Conservation (phyloP, 1,140 invertebrate species). For the Drosophila equinoxialis region DNA sequence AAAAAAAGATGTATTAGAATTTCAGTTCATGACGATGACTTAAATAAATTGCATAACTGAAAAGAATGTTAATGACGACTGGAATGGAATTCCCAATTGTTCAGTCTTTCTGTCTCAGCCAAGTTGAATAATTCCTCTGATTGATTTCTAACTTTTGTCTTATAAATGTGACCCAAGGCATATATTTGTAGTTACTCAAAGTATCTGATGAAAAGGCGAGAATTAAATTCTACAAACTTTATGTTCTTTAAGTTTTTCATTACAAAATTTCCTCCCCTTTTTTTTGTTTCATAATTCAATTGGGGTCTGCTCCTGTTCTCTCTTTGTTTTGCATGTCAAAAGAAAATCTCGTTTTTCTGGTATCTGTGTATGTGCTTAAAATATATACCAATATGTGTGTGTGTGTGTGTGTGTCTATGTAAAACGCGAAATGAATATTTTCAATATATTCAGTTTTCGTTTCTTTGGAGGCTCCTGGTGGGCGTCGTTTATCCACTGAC, state of each 20-base stretch:
- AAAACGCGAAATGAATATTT: slow-evolving; percentile 49
- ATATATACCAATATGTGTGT: slow-evolving; percentile 36
- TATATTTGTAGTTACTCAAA: too few species aligned
- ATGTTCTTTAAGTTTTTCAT: slow-evolving; percentile 27
- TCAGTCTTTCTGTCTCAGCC: too few species aligned
- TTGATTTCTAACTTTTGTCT: too few species aligned
- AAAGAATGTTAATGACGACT: too few species aligned
- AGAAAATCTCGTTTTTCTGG: slow-evolving; percentile 61
- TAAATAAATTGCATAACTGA: too few species aligned
- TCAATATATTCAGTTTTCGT: slow-evolving; percentile 14
- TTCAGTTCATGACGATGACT: not conserved
- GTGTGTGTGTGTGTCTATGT: slow-evolving; percentile 21
- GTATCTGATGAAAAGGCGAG: too few species aligned
- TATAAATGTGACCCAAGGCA: too few species aligned
- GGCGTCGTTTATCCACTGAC: slow-evolving; percentile 5
- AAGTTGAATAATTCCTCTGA: too few species aligned
- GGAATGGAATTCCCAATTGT: too few species aligned
- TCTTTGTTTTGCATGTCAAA: slow-evolving; percentile 60
- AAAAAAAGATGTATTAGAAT: not conserved
- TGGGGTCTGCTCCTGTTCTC: slow-evolving; percentile 42
- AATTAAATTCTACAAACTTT: too few species aligned
- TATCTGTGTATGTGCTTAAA: slow-evolving; percentile 36
- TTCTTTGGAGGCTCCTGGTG: slow-evolving; percentile 21
- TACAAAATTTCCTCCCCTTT: slow-evolving; percentile 8
- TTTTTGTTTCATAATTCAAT: too few species aligned